phyloP scores from a whole-genome alignment of 2,888 invertebrate species.

The Bhutanitis thaidina region DNA sequence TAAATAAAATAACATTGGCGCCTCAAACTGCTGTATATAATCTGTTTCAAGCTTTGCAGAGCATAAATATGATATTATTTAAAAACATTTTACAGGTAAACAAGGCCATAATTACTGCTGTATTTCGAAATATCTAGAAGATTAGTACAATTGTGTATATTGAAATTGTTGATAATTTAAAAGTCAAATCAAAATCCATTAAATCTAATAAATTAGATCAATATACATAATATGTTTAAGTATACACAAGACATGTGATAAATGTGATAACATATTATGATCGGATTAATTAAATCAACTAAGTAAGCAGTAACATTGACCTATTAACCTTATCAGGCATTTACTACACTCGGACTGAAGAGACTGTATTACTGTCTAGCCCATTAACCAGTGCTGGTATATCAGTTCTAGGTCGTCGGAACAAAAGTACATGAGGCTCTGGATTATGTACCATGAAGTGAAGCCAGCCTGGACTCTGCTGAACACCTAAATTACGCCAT shows the following conservation, averaged over 20 bases:
- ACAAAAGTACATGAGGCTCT: slow-evolving; percentile 92
- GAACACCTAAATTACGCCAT: slow-evolving; percentile 96
- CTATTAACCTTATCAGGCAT: not conserved
- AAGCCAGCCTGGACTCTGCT: slow-evolving; percentile 92
- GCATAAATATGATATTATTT: no score
- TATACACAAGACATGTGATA: not conserved
- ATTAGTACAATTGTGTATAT: no score
- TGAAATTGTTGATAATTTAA: no score
- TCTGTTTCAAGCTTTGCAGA: no score
- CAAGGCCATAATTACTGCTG: not conserved
- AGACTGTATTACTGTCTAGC: slow-evolving; percentile 48
- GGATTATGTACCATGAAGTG: slow-evolving; percentile 96
- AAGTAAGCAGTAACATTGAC: not conserved
- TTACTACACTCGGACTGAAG: slow-evolving; percentile 53
- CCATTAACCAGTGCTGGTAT: slow-evolving; percentile 48
- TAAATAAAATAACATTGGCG: no score
- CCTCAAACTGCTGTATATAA: no score
- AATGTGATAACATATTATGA: not conserved
- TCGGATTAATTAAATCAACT: not conserved
- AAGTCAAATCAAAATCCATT: no score
- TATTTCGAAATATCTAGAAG: not conserved
- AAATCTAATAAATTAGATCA: no score
- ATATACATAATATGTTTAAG: no score
- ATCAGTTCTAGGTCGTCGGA: slow-evolving; percentile 81
- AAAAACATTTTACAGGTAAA: not conserved